Conservation (phyloP, 2,113 vertebrate species). For the Diphyllodes magnificus region DNA sequence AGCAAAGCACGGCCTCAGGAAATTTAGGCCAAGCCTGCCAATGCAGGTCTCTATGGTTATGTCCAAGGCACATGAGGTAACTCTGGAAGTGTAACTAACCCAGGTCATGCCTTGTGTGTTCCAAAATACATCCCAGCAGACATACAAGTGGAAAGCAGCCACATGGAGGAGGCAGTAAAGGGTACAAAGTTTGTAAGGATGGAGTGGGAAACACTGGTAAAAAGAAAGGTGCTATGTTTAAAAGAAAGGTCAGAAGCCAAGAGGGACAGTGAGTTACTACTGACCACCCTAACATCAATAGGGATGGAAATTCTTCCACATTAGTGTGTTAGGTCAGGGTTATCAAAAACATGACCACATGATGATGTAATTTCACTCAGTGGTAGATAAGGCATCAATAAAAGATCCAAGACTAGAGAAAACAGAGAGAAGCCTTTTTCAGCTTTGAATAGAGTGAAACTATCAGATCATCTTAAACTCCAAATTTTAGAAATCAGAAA, state of each 20-base stretch:
- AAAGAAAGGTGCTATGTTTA: background rate
- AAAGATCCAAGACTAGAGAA: background rate
- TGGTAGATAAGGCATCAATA: background rate
- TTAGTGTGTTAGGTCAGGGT: background rate
- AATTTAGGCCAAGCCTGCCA: background rate
- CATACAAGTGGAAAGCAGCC: background rate
- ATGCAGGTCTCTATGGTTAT: background rate
- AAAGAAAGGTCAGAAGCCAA: background rate
- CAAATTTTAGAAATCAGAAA: background rate
- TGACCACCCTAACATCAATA: background rate
- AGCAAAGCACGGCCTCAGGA: accelerated
- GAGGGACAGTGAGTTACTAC: background rate
- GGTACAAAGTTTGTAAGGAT: background rate
- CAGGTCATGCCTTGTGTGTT: background rate
- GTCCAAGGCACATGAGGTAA: background rate
- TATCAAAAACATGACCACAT: background rate
- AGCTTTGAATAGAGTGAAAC: background rate
- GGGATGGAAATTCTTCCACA: background rate
- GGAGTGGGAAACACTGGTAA: background rate
- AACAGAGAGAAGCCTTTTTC: background rate
- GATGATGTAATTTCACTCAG: background rate
- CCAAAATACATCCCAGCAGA: background rate
- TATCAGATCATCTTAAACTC: background rate
- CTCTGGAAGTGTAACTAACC: background rate
- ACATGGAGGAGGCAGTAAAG: background rate